phyloP scores from a whole-genome alignment of 2,113 vertebrate species.

The Morone chrysops region DNA sequence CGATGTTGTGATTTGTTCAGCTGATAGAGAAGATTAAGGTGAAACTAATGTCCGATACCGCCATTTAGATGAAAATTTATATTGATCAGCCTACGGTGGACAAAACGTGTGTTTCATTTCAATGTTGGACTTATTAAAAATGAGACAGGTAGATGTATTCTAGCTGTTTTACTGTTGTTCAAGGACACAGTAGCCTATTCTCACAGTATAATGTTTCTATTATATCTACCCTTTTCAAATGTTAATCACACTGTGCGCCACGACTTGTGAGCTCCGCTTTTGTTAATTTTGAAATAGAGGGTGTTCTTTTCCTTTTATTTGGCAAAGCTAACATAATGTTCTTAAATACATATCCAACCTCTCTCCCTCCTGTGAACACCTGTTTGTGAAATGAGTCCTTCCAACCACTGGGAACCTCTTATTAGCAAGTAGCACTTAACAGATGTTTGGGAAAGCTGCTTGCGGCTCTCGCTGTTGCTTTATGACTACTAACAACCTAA shows the following conservation, averaged over 20 bases:
- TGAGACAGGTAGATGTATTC: constrained; percentile 1
- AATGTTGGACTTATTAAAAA: constrained; percentile 13
- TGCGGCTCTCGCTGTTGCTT: constrained; percentile 9
- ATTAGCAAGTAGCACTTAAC: constrained; percentile 36
- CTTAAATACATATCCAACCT: constrained; percentile 12
- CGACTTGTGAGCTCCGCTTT: constrained; percentile 2
- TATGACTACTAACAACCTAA: constrained; percentile 28
- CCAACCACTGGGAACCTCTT: constrained; percentile 42
- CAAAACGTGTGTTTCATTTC: constrained; percentile 32
- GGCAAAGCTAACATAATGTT: constrained; percentile 21
- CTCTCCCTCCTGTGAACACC: constrained; percentile 48
- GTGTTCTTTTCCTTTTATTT: constrained; percentile 25
- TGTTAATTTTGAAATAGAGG: constrained; percentile 5
- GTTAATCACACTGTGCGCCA: constrained; percentile 7
- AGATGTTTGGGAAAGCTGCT: constrained; percentile 60
- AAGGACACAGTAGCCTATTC: neutral
- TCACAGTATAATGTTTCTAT: neutral
- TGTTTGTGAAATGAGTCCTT: constrained; percentile 48
- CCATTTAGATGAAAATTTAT: constrained; percentile 38
- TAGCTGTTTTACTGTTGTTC: constrained; percentile 13
- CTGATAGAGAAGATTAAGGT: constrained; percentile 52
- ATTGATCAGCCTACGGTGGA: constrained; percentile 24
- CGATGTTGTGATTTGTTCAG: constrained; percentile 59
- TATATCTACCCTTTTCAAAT: constrained; percentile 22
- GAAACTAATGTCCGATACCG: constrained; percentile 41